Evolutionary conservation across 2,797 vertebrate genomes (phyloP).

Genomic region (Periparus ater): DNA sequence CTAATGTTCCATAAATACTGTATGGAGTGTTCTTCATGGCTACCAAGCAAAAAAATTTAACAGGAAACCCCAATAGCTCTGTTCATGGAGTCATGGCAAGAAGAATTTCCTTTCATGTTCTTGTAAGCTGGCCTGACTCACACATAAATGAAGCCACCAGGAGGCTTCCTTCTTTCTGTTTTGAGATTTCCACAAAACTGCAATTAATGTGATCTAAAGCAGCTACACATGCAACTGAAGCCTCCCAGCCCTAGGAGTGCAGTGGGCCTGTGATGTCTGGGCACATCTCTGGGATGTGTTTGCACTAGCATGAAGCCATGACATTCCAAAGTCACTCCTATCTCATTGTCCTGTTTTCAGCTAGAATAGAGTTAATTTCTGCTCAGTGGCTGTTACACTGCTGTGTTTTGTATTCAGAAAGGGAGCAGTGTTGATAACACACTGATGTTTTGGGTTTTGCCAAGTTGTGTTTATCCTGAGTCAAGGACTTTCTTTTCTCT

Average conservation of each 20-base stretch:
- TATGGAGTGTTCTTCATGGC: not conserved
- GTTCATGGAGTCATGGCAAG: not conserved
- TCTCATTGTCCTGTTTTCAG: not conserved
- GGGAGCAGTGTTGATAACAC: not conserved
- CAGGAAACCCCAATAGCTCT: not conserved
- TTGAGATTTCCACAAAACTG: not conserved
- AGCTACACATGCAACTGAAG: not conserved
- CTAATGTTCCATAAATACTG: not conserved
- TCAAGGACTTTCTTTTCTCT: not conserved
- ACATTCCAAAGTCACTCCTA: not conserved
- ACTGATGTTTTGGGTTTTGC: not conserved
- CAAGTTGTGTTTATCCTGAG: not conserved
- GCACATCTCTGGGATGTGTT: not conserved
- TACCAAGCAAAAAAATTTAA: not conserved
- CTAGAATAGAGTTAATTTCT: not conserved
- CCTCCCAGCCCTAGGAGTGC: not conserved
- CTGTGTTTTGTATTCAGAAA: not conserved
- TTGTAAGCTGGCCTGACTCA: not conserved
- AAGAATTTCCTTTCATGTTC: slow-evolving; percentile 6
- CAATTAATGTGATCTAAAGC: not conserved
- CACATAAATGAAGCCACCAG: not conserved
- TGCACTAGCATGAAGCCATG: fast-evolving
- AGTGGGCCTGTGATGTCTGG: not conserved
- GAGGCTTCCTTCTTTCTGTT: not conserved
- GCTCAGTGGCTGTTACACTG: not conserved